Evolutionary conservation across 2,113 vertebrate genomes (phyloP), one percentile per base, ranked within the genome.

Genomic region (Solenodon paradoxus): DNA sequence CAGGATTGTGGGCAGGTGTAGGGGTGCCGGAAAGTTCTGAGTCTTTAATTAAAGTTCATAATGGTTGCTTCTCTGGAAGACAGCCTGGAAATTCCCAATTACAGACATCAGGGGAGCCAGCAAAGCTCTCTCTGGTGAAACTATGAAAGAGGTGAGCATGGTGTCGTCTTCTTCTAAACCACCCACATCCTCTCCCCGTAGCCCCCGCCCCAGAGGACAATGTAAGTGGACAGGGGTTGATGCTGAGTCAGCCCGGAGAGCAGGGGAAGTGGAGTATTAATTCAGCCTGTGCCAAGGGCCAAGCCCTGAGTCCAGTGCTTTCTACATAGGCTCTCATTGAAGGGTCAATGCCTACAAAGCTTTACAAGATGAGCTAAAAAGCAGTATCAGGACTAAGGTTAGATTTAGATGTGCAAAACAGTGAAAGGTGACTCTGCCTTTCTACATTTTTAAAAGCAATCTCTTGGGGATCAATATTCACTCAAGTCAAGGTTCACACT

Each of bases 31-130:
- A 87, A 61, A 55, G 51, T 53, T 79, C 53, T 71, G 64, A 93
- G 81, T n/a, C 77, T 94, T 80, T 75, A 85, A 92, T 86, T 74
- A 87, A 75, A 82, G 77, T 77, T 80, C 66, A n/a, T 40, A 47
- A 16, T 13, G 9, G 6, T 12, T 77, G 59, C 9, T 32, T 94
- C 47, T 95, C 77, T 59, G 66, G 66, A 90, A 90, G 35, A 35
- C 38, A 85, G 20, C 68, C 63, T 64, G 57, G 87, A 49, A 92
- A 69, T 86, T 82, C 42, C 51, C 68, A 57, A 22, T 57, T n/a
- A 40, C 22, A 74, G 12, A 74, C 85, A 57, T 26, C 83, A 95
- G 40, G 87, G 2, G 57, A 84, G 66, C 47, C 63, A 42, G 47
- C 7, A 81, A 83, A 81, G 53, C 32, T 82, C 30, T 72, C 66